phyloP scores from a whole-genome alignment of 2,797 vertebrate species.

The Trematomus bernacchii region DNA sequence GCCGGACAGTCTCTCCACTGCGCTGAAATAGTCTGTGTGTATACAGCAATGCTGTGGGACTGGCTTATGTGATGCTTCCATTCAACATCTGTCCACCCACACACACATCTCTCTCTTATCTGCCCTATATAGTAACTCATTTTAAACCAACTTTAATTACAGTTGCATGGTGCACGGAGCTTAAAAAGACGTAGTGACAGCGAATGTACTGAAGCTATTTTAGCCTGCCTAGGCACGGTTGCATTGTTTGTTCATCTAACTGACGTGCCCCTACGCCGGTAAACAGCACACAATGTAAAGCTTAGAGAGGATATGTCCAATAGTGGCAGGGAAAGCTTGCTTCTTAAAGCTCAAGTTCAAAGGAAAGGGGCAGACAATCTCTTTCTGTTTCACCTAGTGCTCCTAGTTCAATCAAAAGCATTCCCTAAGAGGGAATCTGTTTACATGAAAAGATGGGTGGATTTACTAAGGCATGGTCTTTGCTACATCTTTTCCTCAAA shows the following conservation, averaged over 20 bases:
- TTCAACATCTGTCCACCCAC: slow-evolving; percentile 31
- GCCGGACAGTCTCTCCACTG: slow-evolving; percentile 27
- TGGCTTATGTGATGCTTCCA: slow-evolving; percentile 22
- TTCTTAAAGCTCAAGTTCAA: background rate
- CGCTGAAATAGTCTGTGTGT: slow-evolving; percentile 5
- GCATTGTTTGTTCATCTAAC: background rate
- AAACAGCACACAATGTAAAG: slow-evolving; percentile 7
- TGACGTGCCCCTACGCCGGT: slow-evolving; percentile 9
- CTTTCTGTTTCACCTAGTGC: slow-evolving; percentile 1
- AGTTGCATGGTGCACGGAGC: slow-evolving; percentile 4
- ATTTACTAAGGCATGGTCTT: slow-evolving; percentile 19
- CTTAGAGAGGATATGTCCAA: background rate
- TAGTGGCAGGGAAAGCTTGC: background rate
- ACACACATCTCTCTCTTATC: slow-evolving; percentile 31
- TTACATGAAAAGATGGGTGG: slow-evolving; percentile 8
- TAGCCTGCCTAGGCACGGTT: background rate
- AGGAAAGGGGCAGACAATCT: background rate
- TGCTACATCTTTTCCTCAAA: background rate
- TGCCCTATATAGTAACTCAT: slow-evolving; percentile 24
- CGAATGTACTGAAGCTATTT: slow-evolving; percentile 20
- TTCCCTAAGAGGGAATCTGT: slow-evolving; percentile 23
- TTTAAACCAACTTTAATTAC: slow-evolving; percentile 45
- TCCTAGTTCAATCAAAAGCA: slow-evolving; percentile 2
- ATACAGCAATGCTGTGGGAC: slow-evolving; percentile 13
- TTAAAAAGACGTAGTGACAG: slow-evolving; percentile 28